Conservation (phyloP, 2,113 vertebrate genomes). For the Sterrhoptilus dennistouni region DNA sequence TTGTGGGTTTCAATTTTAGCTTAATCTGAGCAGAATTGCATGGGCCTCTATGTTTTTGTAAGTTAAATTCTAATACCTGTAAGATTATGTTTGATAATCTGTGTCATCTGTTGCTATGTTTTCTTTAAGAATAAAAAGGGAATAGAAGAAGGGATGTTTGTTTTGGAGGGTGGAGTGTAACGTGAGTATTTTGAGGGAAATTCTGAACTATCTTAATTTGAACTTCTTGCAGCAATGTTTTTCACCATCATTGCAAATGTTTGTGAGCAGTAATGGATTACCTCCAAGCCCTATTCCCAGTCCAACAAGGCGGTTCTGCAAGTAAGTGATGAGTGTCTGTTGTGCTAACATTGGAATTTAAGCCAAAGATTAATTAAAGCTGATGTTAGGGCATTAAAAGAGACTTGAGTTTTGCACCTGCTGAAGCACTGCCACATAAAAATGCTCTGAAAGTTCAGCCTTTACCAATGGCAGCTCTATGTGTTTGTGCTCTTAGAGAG, state of each 20-base stretch:
- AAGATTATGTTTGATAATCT: background rate
- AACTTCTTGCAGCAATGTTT: slow-evolving; percentile 84
- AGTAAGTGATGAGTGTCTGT: slow-evolving; percentile 48
- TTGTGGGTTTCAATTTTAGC: background rate
- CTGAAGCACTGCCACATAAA: background rate
- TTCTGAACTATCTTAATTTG: background rate
- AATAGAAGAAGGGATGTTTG: background rate
- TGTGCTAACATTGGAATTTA: background rate
- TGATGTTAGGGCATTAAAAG: background rate
- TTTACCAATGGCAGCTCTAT: background rate
- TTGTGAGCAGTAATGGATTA: slow-evolving; percentile 91
- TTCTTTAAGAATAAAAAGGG: background rate
- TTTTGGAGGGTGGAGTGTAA: background rate
- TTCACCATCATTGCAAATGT: slow-evolving; percentile 94
- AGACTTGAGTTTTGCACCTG: background rate
- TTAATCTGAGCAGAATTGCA: background rate
- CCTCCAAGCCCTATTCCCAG: slow-evolving; percentile 89
- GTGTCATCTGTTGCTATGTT: background rate
- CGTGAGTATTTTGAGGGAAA: background rate
- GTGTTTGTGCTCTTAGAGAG: background rate
- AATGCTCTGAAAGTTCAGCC: background rate
- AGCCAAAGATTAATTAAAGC: background rate
- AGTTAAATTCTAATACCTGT: background rate
- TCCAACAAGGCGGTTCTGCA: slow-evolving; percentile 88
- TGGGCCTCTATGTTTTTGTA: background rate